Evolutionary conservation across 2,888 invertebrate genomes (phyloP), one percentile per base, ranked within the genome.

Genomic region (Cephonodes hylas): DNA sequence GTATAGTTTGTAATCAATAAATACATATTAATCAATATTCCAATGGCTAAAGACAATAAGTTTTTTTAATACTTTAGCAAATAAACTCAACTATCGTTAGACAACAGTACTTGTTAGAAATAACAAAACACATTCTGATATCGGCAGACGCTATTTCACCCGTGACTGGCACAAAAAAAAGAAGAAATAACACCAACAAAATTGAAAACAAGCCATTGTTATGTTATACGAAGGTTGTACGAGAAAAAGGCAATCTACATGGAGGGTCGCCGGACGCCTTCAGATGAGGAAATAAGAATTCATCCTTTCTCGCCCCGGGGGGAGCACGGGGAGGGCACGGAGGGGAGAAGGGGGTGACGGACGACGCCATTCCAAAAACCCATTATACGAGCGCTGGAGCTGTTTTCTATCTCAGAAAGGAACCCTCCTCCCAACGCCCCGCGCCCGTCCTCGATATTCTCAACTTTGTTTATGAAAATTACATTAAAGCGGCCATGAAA

Each of bases 361-460:
- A 94, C 94, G 94, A 94, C 93, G 94, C 93, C 93, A 95, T 95
- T 95, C 94, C 94, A 93, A 93, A 94, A 94, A 94, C 93, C 94
- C 94, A 94, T 94, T 94, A 94, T 94, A 94, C 94, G 93, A 94
- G 93, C 93, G 89, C 93, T 87, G 89, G 93, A 92, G 93, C 94
- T 94, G 94, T 93, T 93, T 93, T 93, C 88, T 91, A 88, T 86
- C 85, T 93, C 86, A 91, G 89, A 88, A 84, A 85, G 83, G 90
- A 93, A 91, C 84, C 83, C 85, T 75, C 69, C 74, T 73, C 71
- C 76, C 77, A 76, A 70, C 66, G 71, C 75, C 77, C 76, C 74
- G 45, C 75, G 75, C 78, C 71, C 73, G 64, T 79, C 82, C 82
- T 83, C 85, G 84, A 86, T 88, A 87, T 88, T 89, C 90, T 85